Conservation (phyloP, 1,140 invertebrate species). For the Zaprionus gabonicus region DNA sequence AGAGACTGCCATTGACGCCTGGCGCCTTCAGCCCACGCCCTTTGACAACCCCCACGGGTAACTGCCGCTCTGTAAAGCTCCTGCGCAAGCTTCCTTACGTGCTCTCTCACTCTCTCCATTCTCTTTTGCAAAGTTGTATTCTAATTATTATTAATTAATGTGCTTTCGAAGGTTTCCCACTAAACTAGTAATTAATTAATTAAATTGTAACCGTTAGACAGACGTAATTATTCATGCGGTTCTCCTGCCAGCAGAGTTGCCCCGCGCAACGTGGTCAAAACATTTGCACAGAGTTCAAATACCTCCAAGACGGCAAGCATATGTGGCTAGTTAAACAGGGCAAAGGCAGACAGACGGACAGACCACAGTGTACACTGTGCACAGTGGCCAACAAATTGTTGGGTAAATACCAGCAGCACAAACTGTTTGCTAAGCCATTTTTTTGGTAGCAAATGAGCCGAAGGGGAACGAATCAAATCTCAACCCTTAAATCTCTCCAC, state of each 20-base stretch:
- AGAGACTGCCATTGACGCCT: slow-evolving; percentile 11
- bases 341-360: neutral
- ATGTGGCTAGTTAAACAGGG: slow-evolving; percentile 8
- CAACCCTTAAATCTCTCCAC: neutral
- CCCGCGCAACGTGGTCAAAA: slow-evolving; percentile 29
- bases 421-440: slow-evolving; percentile 15
- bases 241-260: slow-evolving; percentile 8
- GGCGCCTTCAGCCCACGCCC: neutral
- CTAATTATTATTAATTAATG: slow-evolving; percentile 4
- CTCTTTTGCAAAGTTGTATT: neutral
- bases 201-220: neutral
- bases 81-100: neutral
- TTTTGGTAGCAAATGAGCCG: neutral
- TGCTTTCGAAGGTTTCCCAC: slow-evolving; percentile 3
- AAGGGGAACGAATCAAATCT: neutral
- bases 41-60: slow-evolving; percentile 1
- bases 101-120: neutral
- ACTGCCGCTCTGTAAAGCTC: slow-evolving; percentile 15
- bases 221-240: neutral
- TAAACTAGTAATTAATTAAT: slow-evolving; percentile 15
- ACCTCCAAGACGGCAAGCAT: slow-evolving; percentile 7
- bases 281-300: slow-evolving; percentile 36
- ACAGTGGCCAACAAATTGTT: slow-evolving; percentile 10
- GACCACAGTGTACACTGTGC: neutral
- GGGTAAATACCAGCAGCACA: slow-evolving; percentile 22